phyloP scores from a whole-genome alignment of 53 echinoderm and acorn worm genomes.

The Crossaster papposus region DNA sequence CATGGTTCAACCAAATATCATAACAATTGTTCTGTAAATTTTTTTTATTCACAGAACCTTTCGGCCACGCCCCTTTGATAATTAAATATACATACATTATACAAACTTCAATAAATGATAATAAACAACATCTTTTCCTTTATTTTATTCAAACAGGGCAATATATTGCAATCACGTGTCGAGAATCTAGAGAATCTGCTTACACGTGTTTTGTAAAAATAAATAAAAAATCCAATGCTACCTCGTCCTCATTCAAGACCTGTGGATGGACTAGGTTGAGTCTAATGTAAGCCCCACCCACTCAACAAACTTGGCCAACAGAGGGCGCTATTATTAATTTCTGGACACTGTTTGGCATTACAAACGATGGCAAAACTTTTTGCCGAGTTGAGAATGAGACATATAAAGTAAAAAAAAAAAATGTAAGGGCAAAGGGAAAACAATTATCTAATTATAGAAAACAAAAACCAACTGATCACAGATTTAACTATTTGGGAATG shows the following conservation, averaged over 20 bases:
- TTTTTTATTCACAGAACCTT: not conserved
- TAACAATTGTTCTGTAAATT: not conserved
- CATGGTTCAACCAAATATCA: not conserved
- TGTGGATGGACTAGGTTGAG: too few species aligned
- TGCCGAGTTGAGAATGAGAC: too few species aligned
- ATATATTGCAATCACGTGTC: not conserved
- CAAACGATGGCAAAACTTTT: too few species aligned
- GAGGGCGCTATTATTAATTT: constrained; percentile 39
- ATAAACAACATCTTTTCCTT: not conserved
- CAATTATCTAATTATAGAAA: too few species aligned
- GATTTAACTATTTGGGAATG: too few species aligned
- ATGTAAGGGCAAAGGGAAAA: too few species aligned
- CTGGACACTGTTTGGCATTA: too few species aligned
- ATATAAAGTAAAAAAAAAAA: too few species aligned
- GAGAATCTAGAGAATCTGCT: not conserved
- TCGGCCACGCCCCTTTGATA: not conserved
- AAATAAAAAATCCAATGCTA: too few species aligned
- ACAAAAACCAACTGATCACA: too few species aligned
- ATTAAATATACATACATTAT: not conserved
- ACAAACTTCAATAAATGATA: not conserved
- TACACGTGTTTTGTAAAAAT: not conserved
- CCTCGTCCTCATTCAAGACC: too few species aligned
- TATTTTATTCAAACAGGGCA: not conserved
- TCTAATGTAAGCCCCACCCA: not conserved
- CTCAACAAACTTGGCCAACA: not conserved